Evolutionary conservation across 2,113 vertebrate species (phyloP).

Genomic region (Reinhardtius hippoglossoides): DNA sequence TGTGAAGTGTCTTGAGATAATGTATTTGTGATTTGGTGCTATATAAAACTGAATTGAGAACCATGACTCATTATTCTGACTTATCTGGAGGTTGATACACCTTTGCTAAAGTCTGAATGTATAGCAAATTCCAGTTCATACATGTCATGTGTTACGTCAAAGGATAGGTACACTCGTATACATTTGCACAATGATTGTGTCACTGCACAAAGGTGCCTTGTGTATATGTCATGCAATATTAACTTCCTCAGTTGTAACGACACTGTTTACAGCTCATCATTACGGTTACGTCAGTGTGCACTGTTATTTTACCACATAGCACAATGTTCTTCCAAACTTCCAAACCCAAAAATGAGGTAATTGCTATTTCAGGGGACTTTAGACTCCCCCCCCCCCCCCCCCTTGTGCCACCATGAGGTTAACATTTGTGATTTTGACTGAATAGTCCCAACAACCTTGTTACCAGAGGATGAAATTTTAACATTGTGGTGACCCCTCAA

Average conservation of each 20-base stretch:
- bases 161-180: not conserved
- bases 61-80: not conserved
- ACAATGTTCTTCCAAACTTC: slow-evolving; percentile 20
- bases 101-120: not conserved
- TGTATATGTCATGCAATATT: not conserved
- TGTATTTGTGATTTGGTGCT: too few species aligned
- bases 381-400: too few species aligned
- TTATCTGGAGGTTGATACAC: not conserved
- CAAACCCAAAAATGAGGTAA: too few species aligned
- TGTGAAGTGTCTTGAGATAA: too few species aligned
- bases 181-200: not conserved
- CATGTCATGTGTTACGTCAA: not conserved
- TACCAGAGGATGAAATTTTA: too few species aligned
- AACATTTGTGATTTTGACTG: too few species aligned
- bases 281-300: not conserved
- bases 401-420: too few species aligned
- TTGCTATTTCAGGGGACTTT: not conserved
- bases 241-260: slow-evolving; percentile 29
- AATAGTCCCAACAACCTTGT: not conserved
- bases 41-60: too few species aligned
- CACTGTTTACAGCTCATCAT: not conserved
- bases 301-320: slow-evolving; percentile 23
- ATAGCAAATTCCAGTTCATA: not conserved
- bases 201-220: not conserved
- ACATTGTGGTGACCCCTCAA: too few species aligned